Evolutionary conservation across 2,797 vertebrate genomes (phyloP).

Genomic region (Syngnathus acus): DNA sequence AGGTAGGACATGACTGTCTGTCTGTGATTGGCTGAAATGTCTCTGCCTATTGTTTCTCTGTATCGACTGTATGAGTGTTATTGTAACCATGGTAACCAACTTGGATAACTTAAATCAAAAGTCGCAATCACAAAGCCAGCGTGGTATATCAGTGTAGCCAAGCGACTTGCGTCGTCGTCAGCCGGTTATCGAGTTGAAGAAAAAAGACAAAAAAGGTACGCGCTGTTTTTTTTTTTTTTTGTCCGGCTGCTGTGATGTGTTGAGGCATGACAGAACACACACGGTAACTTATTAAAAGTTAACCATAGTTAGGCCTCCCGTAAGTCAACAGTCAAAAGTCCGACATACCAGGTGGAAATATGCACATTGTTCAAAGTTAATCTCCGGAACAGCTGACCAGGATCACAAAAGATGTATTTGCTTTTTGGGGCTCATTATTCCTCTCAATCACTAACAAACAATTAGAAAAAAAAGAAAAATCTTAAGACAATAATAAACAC

Average conservation of each 20-base stretch:
- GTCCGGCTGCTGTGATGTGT: not conserved
- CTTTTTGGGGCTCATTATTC: no score
- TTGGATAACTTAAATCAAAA: not conserved
- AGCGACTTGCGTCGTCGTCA: not conserved
- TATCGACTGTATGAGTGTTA: not conserved
- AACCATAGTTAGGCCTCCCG: conserved; percentile 39
- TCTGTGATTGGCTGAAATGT: not conserved
- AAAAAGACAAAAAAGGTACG: not conserved
- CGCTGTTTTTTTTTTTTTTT: not conserved
- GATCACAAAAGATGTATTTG: not conserved
- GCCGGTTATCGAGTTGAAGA: not conserved
- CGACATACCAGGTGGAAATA: conserved; percentile 49
- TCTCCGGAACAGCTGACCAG: not conserved
- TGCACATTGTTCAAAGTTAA: conserved; percentile 9
- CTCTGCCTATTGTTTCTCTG: not conserved
- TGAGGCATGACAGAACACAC: conserved; percentile 23
- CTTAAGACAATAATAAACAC: no score
- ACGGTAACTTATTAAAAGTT: conserved; percentile 70
- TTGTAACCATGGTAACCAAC: not conserved
- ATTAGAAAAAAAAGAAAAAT: no score
- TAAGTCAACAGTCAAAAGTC: conserved; percentile 67
- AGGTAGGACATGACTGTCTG: conserved; percentile 42
- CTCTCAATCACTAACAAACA: no score
- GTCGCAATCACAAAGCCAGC: not conserved
- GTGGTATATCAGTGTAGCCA: not conserved